Percentiles rank a stretch among this genome's conserved stretches.
These are phyloP conservation scores for Parapsyche elsis DNA, from an alignment of 1,140 invertebrate species.

Conservation along the genomic window DNA sequence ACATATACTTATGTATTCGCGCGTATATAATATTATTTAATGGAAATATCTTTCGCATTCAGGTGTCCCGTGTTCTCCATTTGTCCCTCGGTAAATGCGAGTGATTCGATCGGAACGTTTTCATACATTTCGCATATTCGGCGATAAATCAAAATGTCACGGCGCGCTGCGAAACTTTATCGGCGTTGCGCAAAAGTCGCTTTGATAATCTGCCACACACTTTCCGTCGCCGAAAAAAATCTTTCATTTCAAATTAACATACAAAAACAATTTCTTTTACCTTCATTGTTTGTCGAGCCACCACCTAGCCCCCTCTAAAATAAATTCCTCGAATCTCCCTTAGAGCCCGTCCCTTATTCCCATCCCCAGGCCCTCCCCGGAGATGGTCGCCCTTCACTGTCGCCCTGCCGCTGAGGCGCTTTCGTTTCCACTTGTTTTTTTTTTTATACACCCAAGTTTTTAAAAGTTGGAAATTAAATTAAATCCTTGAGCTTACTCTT, in stretches of 20 bases:
- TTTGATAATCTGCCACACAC: conserved; percentile 55
- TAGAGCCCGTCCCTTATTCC: neutral
- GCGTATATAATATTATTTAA: too few relatives aligned
- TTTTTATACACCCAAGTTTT: conserved; percentile 55
- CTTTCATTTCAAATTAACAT: conserved; percentile 57
- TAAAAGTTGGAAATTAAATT: conserved; percentile 57
- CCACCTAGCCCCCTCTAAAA: conserved; percentile 41
- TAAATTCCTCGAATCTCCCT: conserved; percentile 55
- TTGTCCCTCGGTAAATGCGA: neutral
- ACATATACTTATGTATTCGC: too few relatives aligned
- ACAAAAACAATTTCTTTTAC: conserved; percentile 57
- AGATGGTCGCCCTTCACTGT: conserved; percentile 41
- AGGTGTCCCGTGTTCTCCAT: neutral
- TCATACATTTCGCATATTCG: conserved; percentile 45
- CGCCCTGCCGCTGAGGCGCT: conserved; percentile 44
- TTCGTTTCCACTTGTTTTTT: conserved; percentile 53
- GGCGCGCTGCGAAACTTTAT: conserved; percentile 27
- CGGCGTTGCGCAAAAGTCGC: conserved; percentile 42
- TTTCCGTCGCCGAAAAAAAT: conserved; percentile 53
- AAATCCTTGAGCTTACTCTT: conserved; percentile 56
- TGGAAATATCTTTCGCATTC: too few relatives aligned
- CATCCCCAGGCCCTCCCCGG: too few relatives aligned
- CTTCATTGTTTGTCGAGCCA: conserved; percentile 56
- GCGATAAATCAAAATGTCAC: conserved; percentile 55
- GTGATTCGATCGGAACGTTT: conserved; percentile 28